Evolutionary conservation across 2,888 invertebrate species (phyloP).

Genomic region (Cephus runcator): DNA sequence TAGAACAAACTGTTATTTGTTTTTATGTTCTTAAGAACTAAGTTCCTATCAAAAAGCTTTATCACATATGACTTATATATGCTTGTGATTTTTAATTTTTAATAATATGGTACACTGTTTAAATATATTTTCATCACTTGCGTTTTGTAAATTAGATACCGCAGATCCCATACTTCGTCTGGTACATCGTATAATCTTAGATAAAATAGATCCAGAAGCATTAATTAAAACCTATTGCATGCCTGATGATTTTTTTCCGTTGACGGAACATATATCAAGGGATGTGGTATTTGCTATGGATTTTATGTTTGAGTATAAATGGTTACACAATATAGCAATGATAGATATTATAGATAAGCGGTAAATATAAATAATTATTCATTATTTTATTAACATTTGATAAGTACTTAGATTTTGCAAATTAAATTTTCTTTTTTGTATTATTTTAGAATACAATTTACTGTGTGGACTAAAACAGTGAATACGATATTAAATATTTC

Average conservation of each 20-base stretch:
- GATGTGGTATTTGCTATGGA: constrained; percentile 47
- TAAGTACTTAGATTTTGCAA: neutral
- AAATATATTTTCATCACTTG: constrained; percentile 1
- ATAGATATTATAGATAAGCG: constrained; percentile 41
- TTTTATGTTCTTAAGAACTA: constrained; percentile 6
- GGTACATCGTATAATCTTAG: constrained; percentile 43
- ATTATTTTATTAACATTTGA: constrained; percentile 10
- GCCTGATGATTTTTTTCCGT: constrained; percentile 40
- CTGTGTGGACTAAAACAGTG: constrained; percentile 36
- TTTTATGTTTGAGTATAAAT: constrained; percentile 48
- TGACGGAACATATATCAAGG: constrained; percentile 44
- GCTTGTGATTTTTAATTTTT: constrained; percentile 2
- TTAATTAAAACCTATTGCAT: constrained; percentile 31
- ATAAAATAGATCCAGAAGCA: constrained; percentile 33
- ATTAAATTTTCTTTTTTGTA: constrained; percentile 3
- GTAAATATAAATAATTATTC: constrained; percentile 35
- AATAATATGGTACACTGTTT: neutral
- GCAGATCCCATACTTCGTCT: constrained; percentile 36
- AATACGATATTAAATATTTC: constrained; percentile 46
- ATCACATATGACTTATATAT: constrained; percentile 8
- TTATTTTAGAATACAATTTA: constrained; percentile 46
- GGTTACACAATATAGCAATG: constrained; percentile 36
- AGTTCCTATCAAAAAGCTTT: neutral
- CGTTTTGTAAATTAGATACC: constrained; percentile 22
- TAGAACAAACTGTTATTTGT: neutral